A percentile compares a stretch with the other conserved stretches of the same genome.
These are phyloP conservation scores for Nyctibius grandis DNA, from an alignment of 2,797 vertebrate species.

Conservation along the genomic window DNA sequence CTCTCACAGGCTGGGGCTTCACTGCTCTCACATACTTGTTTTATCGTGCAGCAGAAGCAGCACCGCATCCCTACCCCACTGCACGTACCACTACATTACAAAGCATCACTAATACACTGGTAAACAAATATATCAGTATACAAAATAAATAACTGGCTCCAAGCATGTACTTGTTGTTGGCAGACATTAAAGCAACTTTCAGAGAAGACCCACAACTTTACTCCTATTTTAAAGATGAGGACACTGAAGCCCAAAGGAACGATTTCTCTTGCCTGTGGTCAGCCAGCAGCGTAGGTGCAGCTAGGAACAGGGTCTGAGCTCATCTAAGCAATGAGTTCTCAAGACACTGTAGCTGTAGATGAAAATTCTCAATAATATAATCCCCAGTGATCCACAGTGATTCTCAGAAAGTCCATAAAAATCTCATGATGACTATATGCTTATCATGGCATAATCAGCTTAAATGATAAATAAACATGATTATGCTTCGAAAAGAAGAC, in stretches of 20 bases:
- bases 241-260: background rate
- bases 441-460: background rate
- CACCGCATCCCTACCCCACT: background rate
- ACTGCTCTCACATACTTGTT: rapidly evolving
- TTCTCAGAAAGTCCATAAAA: background rate
- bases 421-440: background rate
- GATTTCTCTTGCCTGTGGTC: background rate
- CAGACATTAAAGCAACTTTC: background rate
- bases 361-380: background rate
- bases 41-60: background rate
- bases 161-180: background rate
- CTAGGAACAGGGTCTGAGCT: background rate
- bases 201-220: background rate
- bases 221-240: background rate
- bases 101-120: background rate
- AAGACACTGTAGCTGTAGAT: background rate
- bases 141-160: background rate
- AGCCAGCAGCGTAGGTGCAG: background rate
- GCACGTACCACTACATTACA: background rate
- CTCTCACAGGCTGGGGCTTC: background rate
- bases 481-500: background rate
- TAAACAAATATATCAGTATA: background rate
- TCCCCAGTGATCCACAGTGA: background rate
- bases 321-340: background rate
- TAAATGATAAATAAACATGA: background rate